Conservation (phyloP, 2,113 vertebrate genomes). For the Amphiprion ocellaris region DNA sequence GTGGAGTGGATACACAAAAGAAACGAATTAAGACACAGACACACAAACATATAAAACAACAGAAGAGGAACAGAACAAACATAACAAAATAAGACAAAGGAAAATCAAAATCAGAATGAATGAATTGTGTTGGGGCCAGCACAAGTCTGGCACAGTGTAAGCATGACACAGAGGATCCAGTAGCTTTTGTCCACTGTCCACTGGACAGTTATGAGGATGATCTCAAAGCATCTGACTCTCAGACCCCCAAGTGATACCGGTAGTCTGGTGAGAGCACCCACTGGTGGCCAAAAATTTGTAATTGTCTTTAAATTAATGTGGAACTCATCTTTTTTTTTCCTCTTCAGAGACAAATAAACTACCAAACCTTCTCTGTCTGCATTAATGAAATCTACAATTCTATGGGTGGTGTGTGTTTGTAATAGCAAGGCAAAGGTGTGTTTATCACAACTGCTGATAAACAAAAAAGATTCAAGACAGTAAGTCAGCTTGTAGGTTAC, state of each 20-base stretch:
- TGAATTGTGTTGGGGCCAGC: conserved; percentile 86
- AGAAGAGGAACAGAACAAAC: conserved; percentile 77
- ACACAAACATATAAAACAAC: conserved; percentile 64
- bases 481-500: conserved; percentile 26
- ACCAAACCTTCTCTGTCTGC: conserved; percentile 67
- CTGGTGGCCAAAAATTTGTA: conserved; percentile 49
- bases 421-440: conserved; percentile 47
- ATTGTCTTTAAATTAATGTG: neutral
- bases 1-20: conserved; percentile 91
- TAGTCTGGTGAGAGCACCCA: conserved; percentile 40
- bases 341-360: conserved; percentile 33
- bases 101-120: conserved; percentile 95
- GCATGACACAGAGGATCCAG: conserved; percentile 64
- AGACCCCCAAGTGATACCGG: neutral
- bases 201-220: conserved; percentile 17
- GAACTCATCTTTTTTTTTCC: neutral
- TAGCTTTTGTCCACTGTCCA: conserved; percentile 15
- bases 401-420: conserved; percentile 50
- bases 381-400: conserved; percentile 70
- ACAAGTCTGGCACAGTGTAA: conserved; percentile 82
- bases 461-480: conserved; percentile 25
- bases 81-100: conserved; percentile 78
- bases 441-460: conserved; percentile 59
- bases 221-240: conserved; percentile 18
- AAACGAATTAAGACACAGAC: conserved; percentile 84